Conservation (phyloP, 2,797 vertebrate species). For the Gambusia yucatana region DNA sequence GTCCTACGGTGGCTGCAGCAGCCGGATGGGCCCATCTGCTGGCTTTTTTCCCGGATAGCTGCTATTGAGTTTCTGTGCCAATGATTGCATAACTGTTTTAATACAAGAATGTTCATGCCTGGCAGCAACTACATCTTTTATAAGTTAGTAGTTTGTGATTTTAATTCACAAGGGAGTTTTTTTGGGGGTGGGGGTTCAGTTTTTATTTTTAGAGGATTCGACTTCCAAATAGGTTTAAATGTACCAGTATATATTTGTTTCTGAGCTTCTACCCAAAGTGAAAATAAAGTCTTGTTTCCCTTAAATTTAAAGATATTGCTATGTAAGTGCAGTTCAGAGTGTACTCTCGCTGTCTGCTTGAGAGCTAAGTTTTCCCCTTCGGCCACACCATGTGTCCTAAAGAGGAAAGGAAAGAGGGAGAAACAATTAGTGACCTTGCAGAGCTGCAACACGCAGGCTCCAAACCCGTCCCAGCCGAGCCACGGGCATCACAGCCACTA, state of each 20-base stretch:
- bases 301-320: conserved; percentile 6
- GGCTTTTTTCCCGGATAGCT: conserved; percentile 47
- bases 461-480: conserved; percentile 47
- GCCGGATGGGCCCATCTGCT: conserved; percentile 39
- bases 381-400: conserved; percentile 55
- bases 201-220: neutral
- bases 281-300: neutral
- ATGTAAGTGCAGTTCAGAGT: conserved; percentile 10
- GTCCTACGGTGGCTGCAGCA: conserved; percentile 44
- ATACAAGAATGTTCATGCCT: conserved; percentile 27
- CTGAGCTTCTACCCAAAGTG: neutral
- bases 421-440: conserved; percentile 70
- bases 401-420: conserved; percentile 30
- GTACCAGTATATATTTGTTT: neutral
- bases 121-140: neutral
- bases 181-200: no score
- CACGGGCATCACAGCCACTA: conserved; percentile 66
- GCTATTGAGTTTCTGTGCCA: conserved; percentile 34
- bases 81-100: conserved; percentile 40
- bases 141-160: neutral
- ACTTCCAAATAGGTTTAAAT: neutral
- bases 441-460: conserved; percentile 50
- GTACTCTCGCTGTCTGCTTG: conserved; percentile 31
- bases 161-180: neutral
- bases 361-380: conserved; percentile 58